These are phyloP conservation scores for Lophochroa leadbeateri DNA, from an alignment of 2,113 vertebrate genomes.

Conservation along the genomic window DNA sequence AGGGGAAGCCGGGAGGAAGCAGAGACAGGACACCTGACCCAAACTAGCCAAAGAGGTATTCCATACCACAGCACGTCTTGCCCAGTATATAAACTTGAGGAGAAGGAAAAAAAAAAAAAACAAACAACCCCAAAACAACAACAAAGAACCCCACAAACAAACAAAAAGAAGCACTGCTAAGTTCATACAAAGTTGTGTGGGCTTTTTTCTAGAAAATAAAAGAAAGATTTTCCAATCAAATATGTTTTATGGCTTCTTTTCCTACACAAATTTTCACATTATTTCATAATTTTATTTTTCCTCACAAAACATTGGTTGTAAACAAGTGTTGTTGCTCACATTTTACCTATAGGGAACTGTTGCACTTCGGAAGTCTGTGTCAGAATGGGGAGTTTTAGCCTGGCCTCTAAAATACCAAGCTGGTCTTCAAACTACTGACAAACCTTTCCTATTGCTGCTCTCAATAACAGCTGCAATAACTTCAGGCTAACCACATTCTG, in stretches of 20 bases:
- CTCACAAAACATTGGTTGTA: not conserved
- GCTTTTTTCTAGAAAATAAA: not conserved
- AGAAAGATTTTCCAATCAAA: not conserved
- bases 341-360: not conserved
- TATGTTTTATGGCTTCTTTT: not conserved
- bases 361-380: not conserved
- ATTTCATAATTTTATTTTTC: not conserved
- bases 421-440: not conserved
- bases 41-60: no score
- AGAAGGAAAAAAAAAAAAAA: not conserved
- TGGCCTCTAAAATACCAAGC: not conserved
- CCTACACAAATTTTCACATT: not conserved
- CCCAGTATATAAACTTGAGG: not conserved
- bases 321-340: not conserved
- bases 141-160: not conserved
- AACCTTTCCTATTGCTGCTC: not conserved
- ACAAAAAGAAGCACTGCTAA: not conserved
- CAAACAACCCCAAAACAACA: not conserved
- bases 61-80: no score
- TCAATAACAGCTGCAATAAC: constrained; percentile 4
- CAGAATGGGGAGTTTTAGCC: not conserved
- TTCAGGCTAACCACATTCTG: not conserved
- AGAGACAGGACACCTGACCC: no score
- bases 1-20: no score
- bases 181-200: not conserved